Conservation (phyloP, 2,888 invertebrate species). For the Pterobdella sp. region DNA sequence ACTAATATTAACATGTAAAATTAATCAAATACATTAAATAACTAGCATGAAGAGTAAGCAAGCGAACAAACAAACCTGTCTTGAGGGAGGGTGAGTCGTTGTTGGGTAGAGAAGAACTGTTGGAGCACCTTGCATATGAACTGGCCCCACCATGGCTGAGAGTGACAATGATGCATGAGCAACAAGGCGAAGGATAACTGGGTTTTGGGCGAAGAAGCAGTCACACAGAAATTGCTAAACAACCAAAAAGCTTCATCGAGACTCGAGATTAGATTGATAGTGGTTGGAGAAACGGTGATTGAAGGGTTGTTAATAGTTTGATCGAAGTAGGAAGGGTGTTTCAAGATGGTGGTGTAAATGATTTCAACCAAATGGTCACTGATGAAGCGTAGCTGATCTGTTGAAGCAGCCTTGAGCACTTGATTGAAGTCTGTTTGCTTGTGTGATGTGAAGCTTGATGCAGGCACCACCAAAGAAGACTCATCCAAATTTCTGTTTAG, state of each 20-base stretch:
- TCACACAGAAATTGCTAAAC: constrained; percentile 67
- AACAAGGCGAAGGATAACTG: constrained; percentile 59
- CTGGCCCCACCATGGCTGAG: constrained; percentile 78
- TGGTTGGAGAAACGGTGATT: not conserved
- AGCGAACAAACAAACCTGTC: constrained; percentile 61
- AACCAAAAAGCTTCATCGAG: constrained; percentile 48
- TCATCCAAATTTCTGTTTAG: constrained; percentile 59
- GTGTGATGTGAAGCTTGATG: not conserved
- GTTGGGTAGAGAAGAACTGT: constrained; percentile 69
- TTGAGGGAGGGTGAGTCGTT: constrained; percentile 71
- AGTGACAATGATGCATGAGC: constrained; percentile 68
- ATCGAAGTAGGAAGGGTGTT: constrained; percentile 3
- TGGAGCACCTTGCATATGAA: constrained; percentile 76
- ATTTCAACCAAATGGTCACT: constrained; percentile 12
- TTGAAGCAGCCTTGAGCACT: not conserved
- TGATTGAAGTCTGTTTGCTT: not conserved
- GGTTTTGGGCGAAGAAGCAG: constrained; percentile 65
- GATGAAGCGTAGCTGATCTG: constrained; percentile 22
- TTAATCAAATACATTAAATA: constrained; percentile 12
- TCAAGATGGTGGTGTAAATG: not conserved
- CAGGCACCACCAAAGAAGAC: not conserved
- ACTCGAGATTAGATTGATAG: not conserved
- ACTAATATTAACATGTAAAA: too few species aligned
- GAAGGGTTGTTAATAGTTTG: not conserved
- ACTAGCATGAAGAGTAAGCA: not conserved